A percentile compares a stretch with the other conserved stretches of the same genome.
Conservation (phyloP, 1,140 invertebrate species). For the Metaphire vulgaris region DNA sequence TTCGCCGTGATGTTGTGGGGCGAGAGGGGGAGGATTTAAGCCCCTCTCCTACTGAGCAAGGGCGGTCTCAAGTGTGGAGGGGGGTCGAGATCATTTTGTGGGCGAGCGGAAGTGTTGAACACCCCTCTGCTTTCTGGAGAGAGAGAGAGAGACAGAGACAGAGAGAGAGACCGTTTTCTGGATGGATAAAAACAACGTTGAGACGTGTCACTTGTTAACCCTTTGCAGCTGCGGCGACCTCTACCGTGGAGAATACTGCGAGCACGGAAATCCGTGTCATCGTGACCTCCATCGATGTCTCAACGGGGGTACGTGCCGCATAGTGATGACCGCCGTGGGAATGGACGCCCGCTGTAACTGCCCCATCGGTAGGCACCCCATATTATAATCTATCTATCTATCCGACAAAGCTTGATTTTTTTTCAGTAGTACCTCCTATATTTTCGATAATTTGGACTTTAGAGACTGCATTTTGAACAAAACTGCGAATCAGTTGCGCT, state of each 20-base stretch:
- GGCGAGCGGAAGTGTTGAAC: neutral
- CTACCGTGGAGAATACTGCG: slow-evolving; percentile 88
- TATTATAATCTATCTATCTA: no score
- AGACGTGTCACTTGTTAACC: neutral
- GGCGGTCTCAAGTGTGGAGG: neutral
- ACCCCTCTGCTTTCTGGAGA: neutral
- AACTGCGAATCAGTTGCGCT: no score
- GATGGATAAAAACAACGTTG: neutral
- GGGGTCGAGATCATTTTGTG: neutral
- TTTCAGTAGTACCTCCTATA: no score
- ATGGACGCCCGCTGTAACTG: slow-evolving; percentile 39
- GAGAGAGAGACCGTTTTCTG: neutral
- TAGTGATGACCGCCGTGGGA: slow-evolving; percentile 42
- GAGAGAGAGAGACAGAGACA: neutral
- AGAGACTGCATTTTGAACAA: no score
- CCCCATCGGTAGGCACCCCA: slow-evolving; percentile 39
- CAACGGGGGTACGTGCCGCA: slow-evolving; percentile 84
- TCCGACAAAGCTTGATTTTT: no score
- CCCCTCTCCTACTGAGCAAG: neutral
- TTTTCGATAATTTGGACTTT: no score
- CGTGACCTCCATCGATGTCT: slow-evolving; percentile 75
- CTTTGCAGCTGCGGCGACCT: slow-evolving; percentile 73
- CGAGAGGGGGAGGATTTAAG: no score
- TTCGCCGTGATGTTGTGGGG: no score
- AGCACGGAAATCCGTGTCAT: slow-evolving; percentile 81